phyloP scores from a whole-genome alignment of 2,888 invertebrate species.

The Oligia strigilis region DNA sequence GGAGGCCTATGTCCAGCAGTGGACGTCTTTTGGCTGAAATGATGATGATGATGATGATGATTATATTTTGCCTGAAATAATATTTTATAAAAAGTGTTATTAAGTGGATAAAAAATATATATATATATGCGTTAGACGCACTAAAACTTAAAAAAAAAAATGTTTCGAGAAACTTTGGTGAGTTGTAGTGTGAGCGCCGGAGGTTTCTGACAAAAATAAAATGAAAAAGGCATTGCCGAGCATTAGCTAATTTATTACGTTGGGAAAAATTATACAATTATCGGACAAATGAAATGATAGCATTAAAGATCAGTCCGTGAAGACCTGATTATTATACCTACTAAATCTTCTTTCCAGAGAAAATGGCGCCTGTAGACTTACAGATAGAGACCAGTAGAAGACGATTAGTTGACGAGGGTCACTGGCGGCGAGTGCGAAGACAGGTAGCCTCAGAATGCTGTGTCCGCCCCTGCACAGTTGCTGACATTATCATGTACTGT shows the following conservation, averaged over 20 bases:
- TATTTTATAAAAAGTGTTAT: not conserved
- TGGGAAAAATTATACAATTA: not conserved
- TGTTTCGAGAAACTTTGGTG: no score
- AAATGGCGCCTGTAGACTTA: conserved; percentile 79
- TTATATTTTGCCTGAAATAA: not conserved
- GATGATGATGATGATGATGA: no score
- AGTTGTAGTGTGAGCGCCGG: no score
- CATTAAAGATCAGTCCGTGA: no score
- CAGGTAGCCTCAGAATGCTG: conserved; percentile 85
- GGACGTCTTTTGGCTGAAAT: no score
- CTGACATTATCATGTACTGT: conserved; percentile 82
- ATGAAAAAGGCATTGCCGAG: no score
- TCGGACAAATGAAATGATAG: not conserved
- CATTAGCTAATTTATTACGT: no score
- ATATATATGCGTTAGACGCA: no score
- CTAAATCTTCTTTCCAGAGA: conserved; percentile 73
- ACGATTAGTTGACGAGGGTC: conserved; percentile 70
- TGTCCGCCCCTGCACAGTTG: conserved; percentile 79
- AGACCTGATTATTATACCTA: not conserved
- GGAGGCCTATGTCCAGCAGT: no score
- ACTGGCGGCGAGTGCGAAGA: conserved; percentile 78
- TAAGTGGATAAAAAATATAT: not conserved
- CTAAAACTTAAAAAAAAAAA: no score
- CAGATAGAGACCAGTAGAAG: conserved; percentile 72
- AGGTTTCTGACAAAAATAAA: no score